A percentile compares a stretch with the other conserved stretches of the same genome.
Evolutionary conservation across 2,797 vertebrate species (phyloP).

Genomic region (Sternotherus odoratus): DNA sequence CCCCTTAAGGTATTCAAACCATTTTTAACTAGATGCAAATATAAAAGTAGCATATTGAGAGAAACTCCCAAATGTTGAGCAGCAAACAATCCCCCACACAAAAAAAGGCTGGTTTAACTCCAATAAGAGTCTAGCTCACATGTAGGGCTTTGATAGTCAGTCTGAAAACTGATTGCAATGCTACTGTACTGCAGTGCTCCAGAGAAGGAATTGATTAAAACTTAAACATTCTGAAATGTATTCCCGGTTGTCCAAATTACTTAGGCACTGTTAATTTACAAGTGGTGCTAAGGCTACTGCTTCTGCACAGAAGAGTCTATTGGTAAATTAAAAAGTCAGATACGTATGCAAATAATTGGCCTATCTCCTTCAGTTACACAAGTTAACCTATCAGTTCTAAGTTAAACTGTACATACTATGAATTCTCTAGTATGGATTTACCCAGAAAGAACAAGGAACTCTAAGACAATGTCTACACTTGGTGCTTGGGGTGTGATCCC

Average conservation of each 20-base stretch:
- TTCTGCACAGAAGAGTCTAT: not conserved
- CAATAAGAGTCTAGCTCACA: not conserved
- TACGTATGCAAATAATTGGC: not conserved
- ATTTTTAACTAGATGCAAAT: conserved; percentile 45
- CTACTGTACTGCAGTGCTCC: not conserved
- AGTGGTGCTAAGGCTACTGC: not conserved
- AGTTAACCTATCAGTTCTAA: rapidly evolving
- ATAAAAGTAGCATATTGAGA: conserved; percentile 37
- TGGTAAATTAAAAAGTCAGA: not conserved
- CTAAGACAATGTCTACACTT: rapidly evolving
- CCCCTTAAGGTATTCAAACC: conserved; percentile 55
- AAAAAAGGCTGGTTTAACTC: not conserved
- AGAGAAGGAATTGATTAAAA: not conserved
- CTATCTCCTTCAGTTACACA: rapidly evolving
- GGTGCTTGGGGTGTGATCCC: not conserved
- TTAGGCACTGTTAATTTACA: not conserved
- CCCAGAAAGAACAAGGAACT: not conserved
- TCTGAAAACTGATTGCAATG: not conserved
- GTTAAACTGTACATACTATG: rapidly evolving
- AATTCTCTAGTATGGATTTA: rapidly evolving
- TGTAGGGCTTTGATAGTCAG: conserved; percentile 10
- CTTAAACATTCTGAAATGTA: rapidly evolving
- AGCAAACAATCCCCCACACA: not conserved
- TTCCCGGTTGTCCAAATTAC: not conserved
- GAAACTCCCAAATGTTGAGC: not conserved